Base-by-base conservation (phyloP, 2,888 invertebrate genomes). In the Aphrophora alni region DNA sequence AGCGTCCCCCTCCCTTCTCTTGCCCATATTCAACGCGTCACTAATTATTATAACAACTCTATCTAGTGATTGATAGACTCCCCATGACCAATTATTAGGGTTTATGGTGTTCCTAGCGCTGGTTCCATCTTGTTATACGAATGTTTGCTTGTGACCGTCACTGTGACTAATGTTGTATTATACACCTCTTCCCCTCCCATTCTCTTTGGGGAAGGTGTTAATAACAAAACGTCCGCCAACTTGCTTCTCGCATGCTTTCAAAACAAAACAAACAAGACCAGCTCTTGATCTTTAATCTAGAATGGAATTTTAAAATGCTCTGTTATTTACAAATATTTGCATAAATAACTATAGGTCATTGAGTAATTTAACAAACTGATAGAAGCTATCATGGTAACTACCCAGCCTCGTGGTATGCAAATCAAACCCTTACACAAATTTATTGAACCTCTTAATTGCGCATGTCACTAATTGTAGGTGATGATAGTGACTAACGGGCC, bases 1-100 rank as follows among this genome's bases (percentile, higher is more conserved):
- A 33, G n/a, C 77, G 27, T 38, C 77, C 25, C 70, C 14, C 44
- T 44, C 44, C 2, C 8, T 14, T 7, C 17, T 7, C 44, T 44
- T 14, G 17, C 14, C 44, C 44, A 14, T 44, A 44, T 14, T 69
- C 70, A 27, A 69, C 70, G 24, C 70, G 70, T 33, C 69, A 77
- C 69, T 77, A 77, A 77, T 77, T 77, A 77, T 77, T 77, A 26
- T 77, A 77, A 77, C 77, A 68, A 68, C 76, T 76, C 76, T 69
- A 59, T 69, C n/a, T 25, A 33, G 76, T 69, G 77, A 77, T 77
- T 77, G 77, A 77, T 77, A 69, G 70, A 27, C 25, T 69, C 24
- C 21, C 25, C 70, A 26, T 69, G 21, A 14, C 44, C 44, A 14
- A 44, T 44, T 44, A 44, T 44, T 44, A 44, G 44, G 17, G 8